phyloP scores from a whole-genome alignment of 2,797 vertebrate species.

The Bradypodion pumilum region DNA sequence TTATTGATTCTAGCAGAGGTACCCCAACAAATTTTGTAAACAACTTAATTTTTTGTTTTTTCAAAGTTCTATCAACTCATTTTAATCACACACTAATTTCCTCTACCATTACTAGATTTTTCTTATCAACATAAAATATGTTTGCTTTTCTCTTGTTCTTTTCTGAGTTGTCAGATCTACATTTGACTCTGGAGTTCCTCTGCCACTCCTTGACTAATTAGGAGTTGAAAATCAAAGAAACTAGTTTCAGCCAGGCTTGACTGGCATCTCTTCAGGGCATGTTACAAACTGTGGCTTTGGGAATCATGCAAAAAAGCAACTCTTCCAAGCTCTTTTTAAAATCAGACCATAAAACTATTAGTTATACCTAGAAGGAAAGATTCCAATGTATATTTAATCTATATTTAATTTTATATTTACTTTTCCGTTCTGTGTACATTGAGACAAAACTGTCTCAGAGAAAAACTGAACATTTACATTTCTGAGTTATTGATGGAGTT shows the following conservation, averaged over 20 bases:
- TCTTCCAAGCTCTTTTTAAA: too few relatives aligned
- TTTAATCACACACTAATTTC: slow-evolving; percentile 17
- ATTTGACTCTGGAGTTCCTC: neutral
- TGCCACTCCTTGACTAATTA: neutral
- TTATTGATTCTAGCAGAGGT: neutral
- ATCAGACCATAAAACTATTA: too few relatives aligned
- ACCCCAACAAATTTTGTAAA: neutral
- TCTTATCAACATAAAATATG: neutral
- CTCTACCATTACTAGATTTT: slow-evolving; percentile 1
- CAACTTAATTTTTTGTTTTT: neutral
- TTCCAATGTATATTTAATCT: too few relatives aligned
- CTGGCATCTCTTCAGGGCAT: neutral
- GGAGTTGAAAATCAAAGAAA: neutral
- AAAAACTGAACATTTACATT: neutral
- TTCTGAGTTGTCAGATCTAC: slow-evolving; percentile 5
- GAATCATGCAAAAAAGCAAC: too few relatives aligned
- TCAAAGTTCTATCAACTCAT: neutral
- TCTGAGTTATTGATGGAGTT: neutral
- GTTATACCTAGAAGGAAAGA: too few relatives aligned
- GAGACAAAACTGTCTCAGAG: neutral
- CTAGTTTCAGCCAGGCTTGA: neutral
- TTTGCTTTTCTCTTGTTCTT: slow-evolving; percentile 2
- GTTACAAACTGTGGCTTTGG: neutral
- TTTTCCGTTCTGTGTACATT: too few relatives aligned
- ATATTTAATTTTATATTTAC: too few relatives aligned